Conservation (phyloP, 2,797 vertebrate genomes). For the Anguilla pacifica region DNA sequence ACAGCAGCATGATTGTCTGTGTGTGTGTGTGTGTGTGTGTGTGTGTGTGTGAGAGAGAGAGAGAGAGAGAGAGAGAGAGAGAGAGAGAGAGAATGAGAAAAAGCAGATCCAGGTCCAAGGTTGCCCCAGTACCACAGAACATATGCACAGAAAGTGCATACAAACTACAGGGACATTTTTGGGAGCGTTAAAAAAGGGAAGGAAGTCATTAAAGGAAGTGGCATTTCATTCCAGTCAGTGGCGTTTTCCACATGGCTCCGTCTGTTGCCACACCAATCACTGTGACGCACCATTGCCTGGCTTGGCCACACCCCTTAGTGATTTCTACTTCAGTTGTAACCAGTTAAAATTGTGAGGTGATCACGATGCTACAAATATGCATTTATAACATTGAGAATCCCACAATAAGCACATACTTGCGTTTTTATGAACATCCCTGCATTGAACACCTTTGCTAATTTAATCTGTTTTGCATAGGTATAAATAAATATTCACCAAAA, state of each 20-base stretch:
- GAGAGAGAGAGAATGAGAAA: neutral
- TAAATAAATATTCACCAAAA: neutral
- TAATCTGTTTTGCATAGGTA: neutral
- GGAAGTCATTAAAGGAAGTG: neutral
- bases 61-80: neutral
- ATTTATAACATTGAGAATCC: neutral
- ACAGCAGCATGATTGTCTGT: constrained; percentile 53
- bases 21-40: neutral
- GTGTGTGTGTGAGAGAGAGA: neutral
- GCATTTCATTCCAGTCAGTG: neutral
- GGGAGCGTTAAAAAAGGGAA: neutral
- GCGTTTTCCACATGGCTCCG: neutral
- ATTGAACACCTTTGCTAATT: neutral
- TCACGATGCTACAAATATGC: neutral
- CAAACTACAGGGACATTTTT: neutral
- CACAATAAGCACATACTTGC: neutral
- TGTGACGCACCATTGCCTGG: neutral
- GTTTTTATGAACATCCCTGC: neutral
- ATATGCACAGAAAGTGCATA: neutral
- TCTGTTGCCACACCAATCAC: neutral
- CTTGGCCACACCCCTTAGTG: neutral
- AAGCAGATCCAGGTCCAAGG: neutral
- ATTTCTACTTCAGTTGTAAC: neutral
- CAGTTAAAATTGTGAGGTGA: neutral
- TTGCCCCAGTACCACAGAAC: neutral